Conservation (phyloP, 2,113 vertebrate species). For the Actinemys pallida region DNA sequence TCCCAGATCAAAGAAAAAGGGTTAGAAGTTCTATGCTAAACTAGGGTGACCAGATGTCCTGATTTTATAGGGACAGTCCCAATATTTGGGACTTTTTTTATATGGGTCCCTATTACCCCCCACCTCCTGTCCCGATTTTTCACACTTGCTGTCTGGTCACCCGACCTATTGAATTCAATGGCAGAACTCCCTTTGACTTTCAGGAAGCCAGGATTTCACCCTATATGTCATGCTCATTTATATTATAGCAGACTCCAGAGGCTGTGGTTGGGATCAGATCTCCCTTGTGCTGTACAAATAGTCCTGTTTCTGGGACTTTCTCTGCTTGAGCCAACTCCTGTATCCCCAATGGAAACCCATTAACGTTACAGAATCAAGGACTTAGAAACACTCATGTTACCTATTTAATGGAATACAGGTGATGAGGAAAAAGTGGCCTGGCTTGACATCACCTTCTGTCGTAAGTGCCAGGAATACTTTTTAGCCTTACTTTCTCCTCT, state of each 20-base stretch:
- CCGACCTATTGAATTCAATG: too few species aligned
- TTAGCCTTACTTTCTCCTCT: background rate
- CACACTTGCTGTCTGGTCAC: too few species aligned
- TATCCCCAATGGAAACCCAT: background rate
- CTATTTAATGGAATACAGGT: background rate
- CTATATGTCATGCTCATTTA: background rate
- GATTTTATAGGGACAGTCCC: too few species aligned
- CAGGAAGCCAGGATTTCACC: too few species aligned
- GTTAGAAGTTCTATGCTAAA: background rate
- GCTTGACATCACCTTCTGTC: background rate
- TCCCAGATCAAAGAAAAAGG: background rate
- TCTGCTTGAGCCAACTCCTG: background rate
- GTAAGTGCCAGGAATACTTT: background rate
- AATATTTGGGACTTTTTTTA: too few species aligned
- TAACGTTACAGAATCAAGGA: background rate
- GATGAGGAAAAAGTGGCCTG: background rate
- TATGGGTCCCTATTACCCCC: too few species aligned
- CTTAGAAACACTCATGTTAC: background rate
- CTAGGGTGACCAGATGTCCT: too few species aligned
- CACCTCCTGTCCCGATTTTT: too few species aligned
- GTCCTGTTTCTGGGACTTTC: background rate
- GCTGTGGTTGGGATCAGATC: background rate
- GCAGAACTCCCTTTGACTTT: too few species aligned
- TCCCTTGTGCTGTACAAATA: accelerated
- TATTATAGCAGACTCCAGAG: background rate